Evolutionary conservation across 1,140 invertebrate genomes (phyloP).

Genomic region (Ceratitis capitata): DNA sequence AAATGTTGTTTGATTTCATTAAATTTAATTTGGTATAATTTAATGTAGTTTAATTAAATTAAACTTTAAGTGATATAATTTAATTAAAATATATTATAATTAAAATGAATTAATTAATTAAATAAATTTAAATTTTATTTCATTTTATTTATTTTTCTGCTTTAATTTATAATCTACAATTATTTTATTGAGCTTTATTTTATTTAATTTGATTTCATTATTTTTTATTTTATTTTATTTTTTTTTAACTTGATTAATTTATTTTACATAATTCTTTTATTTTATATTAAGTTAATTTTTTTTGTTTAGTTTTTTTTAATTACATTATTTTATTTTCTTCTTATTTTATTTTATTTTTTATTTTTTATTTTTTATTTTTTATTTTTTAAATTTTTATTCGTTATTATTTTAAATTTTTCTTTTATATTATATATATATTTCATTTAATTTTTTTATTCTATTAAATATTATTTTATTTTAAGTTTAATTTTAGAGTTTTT

Average conservation of each 20-base stretch:
- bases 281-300: constrained; percentile 24
- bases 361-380: background rate
- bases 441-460: background rate
- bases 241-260: background rate
- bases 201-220: no score
- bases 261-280: background rate
- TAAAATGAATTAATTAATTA: no score
- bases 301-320: constrained; percentile 46
- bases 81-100: no score
- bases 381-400: background rate
- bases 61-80: no score
- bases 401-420: constrained; percentile 32
- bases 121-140: no score
- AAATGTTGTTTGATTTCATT: no score
- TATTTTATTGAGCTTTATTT: no score
- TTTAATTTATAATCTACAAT: no score
- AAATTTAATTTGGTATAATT: no score
- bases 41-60: no score
- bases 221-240: constrained; percentile 15
- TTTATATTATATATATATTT: no score
- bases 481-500: constrained; percentile 54
- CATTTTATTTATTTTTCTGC: no score
- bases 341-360: constrained; percentile 49
- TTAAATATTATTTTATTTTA: constrained; percentile 4
- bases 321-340: constrained; percentile 49